These are phyloP conservation scores for Rynchops niger DNA, from an alignment of 2,113 vertebrate genomes.

Conservation along the genomic window DNA sequence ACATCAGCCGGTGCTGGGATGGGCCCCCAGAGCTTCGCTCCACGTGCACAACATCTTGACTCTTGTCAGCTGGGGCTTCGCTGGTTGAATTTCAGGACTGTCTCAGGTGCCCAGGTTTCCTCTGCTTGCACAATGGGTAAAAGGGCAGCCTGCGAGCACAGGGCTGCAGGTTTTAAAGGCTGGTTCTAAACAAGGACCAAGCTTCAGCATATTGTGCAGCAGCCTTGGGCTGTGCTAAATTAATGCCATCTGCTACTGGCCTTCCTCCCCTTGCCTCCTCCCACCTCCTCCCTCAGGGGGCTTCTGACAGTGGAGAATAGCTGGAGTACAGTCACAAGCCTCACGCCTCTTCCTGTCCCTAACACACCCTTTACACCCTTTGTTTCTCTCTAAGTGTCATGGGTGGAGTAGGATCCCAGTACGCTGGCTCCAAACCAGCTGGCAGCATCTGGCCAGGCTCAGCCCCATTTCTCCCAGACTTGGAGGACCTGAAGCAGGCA, in stretches of 20 bases:
- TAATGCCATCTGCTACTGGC: constrained; percentile 60
- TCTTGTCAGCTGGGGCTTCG: neutral
- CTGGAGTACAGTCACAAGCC: constrained; percentile 65
- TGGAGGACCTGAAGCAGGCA: neutral
- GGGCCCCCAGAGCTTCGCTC: neutral
- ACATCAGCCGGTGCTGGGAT: neutral
- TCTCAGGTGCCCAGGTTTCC: neutral
- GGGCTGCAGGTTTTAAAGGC: neutral
- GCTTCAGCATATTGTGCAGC: neutral
- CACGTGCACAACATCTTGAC: neutral
- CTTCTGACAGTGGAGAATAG: constrained; percentile 67
- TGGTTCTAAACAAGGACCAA: neutral
- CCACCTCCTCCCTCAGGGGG: constrained; percentile 61
- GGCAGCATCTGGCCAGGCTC: constrained; percentile 39
- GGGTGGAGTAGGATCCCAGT: constrained; percentile 61
- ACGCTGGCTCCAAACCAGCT: constrained; percentile 44
- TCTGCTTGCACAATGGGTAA: neutral
- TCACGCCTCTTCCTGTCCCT: constrained; percentile 65
- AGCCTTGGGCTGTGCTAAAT: constrained; percentile 49
- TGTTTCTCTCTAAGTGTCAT: constrained; percentile 67
- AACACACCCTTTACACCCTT: constrained; percentile 70
- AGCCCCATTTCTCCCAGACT: neutral
- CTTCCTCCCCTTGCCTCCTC: constrained; percentile 57
- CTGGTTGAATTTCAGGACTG: neutral
- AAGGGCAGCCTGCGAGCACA: neutral